These are phyloP conservation scores for Tetragonula carbonaria DNA, from an alignment of 2,888 invertebrate genomes.

Conservation along the genomic window DNA sequence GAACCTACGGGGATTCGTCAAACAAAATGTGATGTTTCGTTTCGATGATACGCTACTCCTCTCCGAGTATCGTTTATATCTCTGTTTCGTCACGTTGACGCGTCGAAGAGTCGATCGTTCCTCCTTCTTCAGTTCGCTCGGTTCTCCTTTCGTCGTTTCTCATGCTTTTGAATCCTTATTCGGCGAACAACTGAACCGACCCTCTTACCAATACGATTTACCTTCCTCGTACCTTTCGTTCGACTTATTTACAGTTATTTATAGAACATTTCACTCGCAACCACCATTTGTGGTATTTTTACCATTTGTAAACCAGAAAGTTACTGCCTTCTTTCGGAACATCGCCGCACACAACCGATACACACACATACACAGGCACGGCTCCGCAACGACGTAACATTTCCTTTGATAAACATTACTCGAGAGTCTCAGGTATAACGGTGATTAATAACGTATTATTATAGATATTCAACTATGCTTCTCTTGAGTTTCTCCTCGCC, in stretches of 20 bases:
- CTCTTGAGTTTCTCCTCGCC: not conserved
- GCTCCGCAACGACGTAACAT: constrained; percentile 66
- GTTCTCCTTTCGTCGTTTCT: not conserved
- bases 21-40: constrained; percentile 65
- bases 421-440: constrained; percentile 69
- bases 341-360: constrained; percentile 11
- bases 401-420: constrained; percentile 69
- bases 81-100: constrained; percentile 50
- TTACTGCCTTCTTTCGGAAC: not conserved
- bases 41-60: constrained; percentile 54
- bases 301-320: not conserved
- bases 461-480: constrained; percentile 39
- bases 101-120: constrained; percentile 28
- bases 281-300: not conserved
- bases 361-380: not conserved
- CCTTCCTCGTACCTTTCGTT: constrained; percentile 30
- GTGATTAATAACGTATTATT: constrained; percentile 43
- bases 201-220: not conserved
- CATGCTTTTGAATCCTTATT: not conserved
- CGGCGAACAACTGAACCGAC: constrained; percentile 25
- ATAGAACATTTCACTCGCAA: constrained; percentile 43
- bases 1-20: constrained; percentile 69
- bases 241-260: constrained; percentile 65
- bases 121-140: not conserved
- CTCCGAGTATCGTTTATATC: constrained; percentile 56